Percentiles rank a stretch among this genome's conserved stretches.
Evolutionary conservation across 2,888 invertebrate species (phyloP).

Genomic region (Amblyjoppa proteus): DNA sequence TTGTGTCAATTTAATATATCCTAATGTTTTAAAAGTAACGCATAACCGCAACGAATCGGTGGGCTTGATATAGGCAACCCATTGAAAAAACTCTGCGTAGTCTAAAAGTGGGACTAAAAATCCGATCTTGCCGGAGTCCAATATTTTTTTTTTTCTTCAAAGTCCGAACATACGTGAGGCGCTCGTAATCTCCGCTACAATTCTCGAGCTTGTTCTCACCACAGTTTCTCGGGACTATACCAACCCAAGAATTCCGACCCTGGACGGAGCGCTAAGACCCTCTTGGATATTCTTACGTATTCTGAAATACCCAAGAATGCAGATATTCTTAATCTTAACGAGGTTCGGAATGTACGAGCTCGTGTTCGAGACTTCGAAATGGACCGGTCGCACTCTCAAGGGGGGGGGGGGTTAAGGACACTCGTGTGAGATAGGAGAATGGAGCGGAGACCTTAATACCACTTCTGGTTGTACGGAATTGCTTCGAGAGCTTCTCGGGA

Average conservation of each 20-base stretch:
- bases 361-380: constrained; percentile 13
- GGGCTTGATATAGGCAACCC: not conserved
- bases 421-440: constrained; percentile 6
- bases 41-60: not conserved
- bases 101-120: not conserved
- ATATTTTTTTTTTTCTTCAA: not conserved
- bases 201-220: not conserved
- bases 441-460: not conserved
- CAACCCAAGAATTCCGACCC: constrained; percentile 22
- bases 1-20: not conserved
- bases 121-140: not conserved
- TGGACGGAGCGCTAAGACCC: constrained; percentile 1
- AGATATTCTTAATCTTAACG: constrained; percentile 58
- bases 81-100: not conserved
- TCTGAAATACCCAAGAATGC: constrained; percentile 29
- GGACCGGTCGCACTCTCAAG: not conserved
- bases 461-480: not conserved
- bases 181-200: constrained; percentile 18
- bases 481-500: not conserved
- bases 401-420: not conserved
- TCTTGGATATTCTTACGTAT: constrained; percentile 23
- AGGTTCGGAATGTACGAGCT: constrained; percentile 13
- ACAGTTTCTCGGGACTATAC: not conserved
- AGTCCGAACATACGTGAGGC: not conserved
- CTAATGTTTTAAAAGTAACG: not conserved